phyloP scores from a whole-genome alignment of 1,140 invertebrate genomes.

The Aphis gossypii region DNA sequence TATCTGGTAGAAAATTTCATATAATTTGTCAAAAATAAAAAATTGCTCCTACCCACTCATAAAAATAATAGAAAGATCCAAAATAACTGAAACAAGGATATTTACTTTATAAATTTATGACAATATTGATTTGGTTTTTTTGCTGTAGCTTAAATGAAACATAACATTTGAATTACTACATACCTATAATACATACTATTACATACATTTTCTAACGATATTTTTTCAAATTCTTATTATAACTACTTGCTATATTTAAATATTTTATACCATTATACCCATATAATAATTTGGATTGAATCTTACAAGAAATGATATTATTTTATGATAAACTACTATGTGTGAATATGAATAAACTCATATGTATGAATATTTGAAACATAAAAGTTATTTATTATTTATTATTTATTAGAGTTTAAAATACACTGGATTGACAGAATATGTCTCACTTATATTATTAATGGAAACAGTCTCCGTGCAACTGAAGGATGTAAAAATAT shows the following conservation, averaged over 20 bases:
- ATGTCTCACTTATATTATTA: too few relatives aligned
- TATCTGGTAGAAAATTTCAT: too few relatives aligned
- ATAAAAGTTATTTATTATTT: neutral
- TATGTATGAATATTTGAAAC: neutral
- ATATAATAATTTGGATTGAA: too few relatives aligned
- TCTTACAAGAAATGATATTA: too few relatives aligned
- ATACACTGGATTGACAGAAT: too few relatives aligned
- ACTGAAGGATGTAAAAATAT: neutral
- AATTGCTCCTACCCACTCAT: too few relatives aligned
- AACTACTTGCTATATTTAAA: too few relatives aligned
- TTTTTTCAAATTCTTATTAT: neutral
- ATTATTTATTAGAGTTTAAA: neutral
- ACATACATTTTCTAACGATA: neutral
- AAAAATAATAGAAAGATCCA: too few relatives aligned
- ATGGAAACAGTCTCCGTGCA: neutral
- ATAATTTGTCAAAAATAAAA: too few relatives aligned
- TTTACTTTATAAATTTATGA: neutral
- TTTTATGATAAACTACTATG: too few relatives aligned
- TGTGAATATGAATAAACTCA: too few relatives aligned
- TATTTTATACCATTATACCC: too few relatives aligned
- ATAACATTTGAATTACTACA: neutral
- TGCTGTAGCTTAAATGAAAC: neutral
- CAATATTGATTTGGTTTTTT: neutral
- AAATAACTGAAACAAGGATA: neutral
- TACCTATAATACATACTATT: neutral